Conservation (phyloP, 2,113 vertebrate genomes). For the Toxotes jaculatrix region DNA sequence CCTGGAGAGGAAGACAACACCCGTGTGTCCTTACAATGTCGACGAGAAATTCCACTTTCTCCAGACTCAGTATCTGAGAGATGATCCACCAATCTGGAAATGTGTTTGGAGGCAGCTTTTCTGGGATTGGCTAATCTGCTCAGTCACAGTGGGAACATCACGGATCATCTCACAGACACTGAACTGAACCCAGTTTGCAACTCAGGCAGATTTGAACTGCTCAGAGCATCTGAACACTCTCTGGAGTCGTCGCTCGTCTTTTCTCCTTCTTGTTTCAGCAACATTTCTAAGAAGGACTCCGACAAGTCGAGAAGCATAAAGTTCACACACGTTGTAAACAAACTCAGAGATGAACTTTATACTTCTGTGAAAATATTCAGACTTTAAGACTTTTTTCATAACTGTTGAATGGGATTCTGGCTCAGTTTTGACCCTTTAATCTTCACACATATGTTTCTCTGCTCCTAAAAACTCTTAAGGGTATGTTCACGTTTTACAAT, state of each 20-base stretch:
- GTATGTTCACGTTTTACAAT: too few relatives aligned
- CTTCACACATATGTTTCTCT: too few relatives aligned
- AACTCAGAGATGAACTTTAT: too few relatives aligned
- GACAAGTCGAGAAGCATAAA: not conserved
- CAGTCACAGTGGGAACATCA: not conserved
- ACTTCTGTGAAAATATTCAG: too few relatives aligned
- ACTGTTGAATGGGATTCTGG: too few relatives aligned
- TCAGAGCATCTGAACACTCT: not conserved
- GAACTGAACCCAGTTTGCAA: not conserved
- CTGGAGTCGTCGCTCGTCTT: not conserved
- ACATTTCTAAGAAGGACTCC: not conserved
- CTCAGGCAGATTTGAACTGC: constrained; percentile 5
- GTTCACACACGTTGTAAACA: not conserved
- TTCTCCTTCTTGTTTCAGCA: not conserved
- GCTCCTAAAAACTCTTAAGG: too few relatives aligned
- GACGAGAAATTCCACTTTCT: not conserved
- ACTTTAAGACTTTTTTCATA: too few relatives aligned
- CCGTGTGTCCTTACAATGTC: not conserved
- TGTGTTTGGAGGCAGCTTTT: constrained; percentile 15
- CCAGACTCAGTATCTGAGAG: not conserved
- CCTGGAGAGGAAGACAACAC: constrained; percentile 78
- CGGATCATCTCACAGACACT: constrained; percentile 17
- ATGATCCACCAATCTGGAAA: not conserved
- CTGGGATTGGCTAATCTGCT: constrained; percentile 17
- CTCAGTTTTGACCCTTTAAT: too few relatives aligned